Conservation (phyloP, 2,888 invertebrate genomes). For the Morinoia aosen region DNA sequence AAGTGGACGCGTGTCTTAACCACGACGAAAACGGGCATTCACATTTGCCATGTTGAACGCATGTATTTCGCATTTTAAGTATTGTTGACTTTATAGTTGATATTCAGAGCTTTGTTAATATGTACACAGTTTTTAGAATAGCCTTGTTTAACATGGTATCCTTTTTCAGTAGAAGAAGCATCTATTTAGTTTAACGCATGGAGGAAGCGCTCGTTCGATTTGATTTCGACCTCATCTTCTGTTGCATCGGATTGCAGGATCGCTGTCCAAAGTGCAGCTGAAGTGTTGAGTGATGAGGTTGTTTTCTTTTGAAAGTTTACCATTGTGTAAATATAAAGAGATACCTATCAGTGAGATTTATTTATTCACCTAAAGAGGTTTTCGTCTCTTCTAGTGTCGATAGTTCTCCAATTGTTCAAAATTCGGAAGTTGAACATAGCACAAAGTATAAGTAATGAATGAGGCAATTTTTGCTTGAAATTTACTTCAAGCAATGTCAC, state of each 20-base stretch:
- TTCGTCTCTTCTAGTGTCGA: neutral
- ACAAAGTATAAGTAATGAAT: neutral
- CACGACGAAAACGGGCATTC: neutral
- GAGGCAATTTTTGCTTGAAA: neutral
- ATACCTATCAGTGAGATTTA: neutral
- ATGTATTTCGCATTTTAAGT: constrained; percentile 9
- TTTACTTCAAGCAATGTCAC: neutral
- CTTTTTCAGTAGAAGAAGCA: neutral
- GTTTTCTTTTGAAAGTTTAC: neutral
- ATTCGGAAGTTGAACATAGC: neutral
- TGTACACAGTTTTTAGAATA: constrained; percentile 12
- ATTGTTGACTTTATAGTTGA: neutral
- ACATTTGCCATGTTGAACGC: neutral
- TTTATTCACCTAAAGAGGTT: neutral
- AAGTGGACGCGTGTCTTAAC: neutral
- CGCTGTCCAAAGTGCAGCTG: neutral
- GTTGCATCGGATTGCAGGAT: neutral
- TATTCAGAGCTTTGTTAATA: neutral
- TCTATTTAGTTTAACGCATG: neutral
- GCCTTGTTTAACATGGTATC: neutral
- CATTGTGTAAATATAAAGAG: neutral
- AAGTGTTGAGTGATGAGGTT: neutral
- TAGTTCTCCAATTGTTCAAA: neutral
- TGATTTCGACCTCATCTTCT: neutral
- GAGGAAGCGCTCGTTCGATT: neutral